phyloP scores from a whole-genome alignment of 2,797 vertebrate species.

The Ptychobarbus kaznakovi region DNA sequence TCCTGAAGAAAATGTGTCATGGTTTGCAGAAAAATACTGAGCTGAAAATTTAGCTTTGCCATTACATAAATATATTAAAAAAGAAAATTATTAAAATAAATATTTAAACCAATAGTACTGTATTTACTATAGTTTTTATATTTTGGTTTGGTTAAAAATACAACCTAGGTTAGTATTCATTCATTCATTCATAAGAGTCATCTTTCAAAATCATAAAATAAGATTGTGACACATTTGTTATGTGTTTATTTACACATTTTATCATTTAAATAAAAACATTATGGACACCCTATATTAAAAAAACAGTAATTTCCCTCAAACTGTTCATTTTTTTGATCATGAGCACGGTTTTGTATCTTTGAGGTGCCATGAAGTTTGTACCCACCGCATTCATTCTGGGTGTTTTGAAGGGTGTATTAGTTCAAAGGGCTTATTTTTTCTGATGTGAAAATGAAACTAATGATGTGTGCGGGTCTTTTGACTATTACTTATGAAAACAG shows the following conservation, averaged over 20 bases:
- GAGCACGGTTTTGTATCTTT: conserved; percentile 29
- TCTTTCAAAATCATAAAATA: neutral
- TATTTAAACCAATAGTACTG: neutral
- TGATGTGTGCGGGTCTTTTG: conserved; percentile 81
- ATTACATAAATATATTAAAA: neutral
- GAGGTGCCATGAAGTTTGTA: conserved; percentile 49
- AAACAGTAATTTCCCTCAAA: neutral
- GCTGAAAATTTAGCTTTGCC: neutral
- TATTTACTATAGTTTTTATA: neutral
- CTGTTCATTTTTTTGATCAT: conserved; percentile 38
- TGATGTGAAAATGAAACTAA: conserved; percentile 87
- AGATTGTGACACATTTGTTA: no score
- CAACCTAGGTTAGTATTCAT: neutral
- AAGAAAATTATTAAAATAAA: neutral
- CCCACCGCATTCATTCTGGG: conserved; percentile 59
- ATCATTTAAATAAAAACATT: neutral
- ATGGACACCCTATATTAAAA: neutral
- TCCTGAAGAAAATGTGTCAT: neutral
- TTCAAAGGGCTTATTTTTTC: conserved; percentile 84
- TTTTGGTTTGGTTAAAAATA: neutral
- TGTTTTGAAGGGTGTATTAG: conserved; percentile 81
- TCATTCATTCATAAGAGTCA: neutral
- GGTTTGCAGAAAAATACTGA: neutral
- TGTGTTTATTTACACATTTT: neutral
- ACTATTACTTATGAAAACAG: conserved; percentile 86